These are phyloP conservation scores for Arctocebus calabarensis DNA, from an alignment of 2,797 vertebrate species.

Conservation along the genomic window DNA sequence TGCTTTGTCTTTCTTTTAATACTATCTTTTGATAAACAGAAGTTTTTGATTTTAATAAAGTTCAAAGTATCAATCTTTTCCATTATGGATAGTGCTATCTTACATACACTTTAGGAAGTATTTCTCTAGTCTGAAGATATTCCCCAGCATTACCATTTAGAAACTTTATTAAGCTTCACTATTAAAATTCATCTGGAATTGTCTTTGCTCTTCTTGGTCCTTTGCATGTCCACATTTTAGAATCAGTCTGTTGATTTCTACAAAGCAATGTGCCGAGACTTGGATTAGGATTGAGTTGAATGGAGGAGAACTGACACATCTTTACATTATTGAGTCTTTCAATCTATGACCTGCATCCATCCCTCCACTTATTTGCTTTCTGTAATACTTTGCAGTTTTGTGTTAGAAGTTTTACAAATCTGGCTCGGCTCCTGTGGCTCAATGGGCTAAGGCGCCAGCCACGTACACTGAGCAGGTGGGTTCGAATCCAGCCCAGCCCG, in stretches of 20 bases:
- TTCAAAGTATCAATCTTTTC: not conserved
- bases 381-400: not conserved
- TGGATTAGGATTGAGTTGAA: not conserved
- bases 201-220: not conserved
- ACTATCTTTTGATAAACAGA: conserved; percentile 24
- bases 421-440: not conserved
- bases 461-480: too few relatives aligned
- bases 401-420: not conserved
- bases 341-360: too few relatives aligned
- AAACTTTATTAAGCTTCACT: not conserved
- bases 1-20: not conserved
- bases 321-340: not conserved
- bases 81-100: not conserved
- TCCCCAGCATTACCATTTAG: not conserved
- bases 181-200: not conserved
- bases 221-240: conserved; percentile 6
- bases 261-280: not conserved
- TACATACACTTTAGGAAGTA: not conserved
- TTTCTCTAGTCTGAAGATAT: not conserved
- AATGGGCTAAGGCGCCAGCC: too few relatives aligned
- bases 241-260: not conserved
- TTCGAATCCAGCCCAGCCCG: too few relatives aligned
- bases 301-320: not conserved
- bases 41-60: not conserved
- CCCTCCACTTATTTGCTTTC: not conserved